phyloP scores from a whole-genome alignment of 2,888 invertebrate genomes.

The Plagodis dolabraria region DNA sequence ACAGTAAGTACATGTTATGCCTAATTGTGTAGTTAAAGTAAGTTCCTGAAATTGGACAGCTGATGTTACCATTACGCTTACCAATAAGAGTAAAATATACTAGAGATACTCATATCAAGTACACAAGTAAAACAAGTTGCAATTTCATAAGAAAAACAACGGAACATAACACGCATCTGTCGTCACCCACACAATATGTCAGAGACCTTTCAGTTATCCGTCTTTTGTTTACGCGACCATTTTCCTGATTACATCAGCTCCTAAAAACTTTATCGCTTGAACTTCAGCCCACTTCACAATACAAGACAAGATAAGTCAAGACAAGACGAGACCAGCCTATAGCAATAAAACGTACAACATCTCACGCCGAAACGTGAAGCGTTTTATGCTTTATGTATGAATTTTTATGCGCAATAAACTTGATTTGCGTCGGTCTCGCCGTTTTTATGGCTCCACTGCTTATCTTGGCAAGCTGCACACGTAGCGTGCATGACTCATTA shows the following conservation, averaged over 20 bases:
- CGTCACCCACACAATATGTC: neutral
- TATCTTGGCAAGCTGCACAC: conserved; percentile 36
- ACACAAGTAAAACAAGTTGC: neutral
- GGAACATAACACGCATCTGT: neutral
- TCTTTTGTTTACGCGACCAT: conserved; percentile 23
- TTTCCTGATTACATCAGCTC: conserved; percentile 23
- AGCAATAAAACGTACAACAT: conserved; percentile 24
- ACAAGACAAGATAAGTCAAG: conserved; percentile 6
- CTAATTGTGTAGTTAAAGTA: too few relatives aligned
- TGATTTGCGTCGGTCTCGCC: conserved; percentile 36
- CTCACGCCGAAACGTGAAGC: conserved; percentile 15
- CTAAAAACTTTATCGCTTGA: conserved; percentile 28
- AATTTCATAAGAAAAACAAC: neutral
- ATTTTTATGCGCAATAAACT: conserved; percentile 39
- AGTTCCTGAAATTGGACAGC: too few relatives aligned
- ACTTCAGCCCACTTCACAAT: conserved; percentile 23
- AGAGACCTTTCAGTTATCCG: conserved; percentile 1
- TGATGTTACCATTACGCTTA: too few relatives aligned
- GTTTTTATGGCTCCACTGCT: conserved; percentile 33
- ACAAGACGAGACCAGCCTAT: conserved; percentile 15
- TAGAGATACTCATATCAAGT: too few relatives aligned
- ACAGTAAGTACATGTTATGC: neutral
- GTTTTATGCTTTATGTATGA: conserved; percentile 32
- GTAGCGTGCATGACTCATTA: conserved; percentile 37
- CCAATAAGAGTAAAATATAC: too few relatives aligned